Conservation (phyloP, 2,113 vertebrate genomes). For the Saguinus imperator region DNA sequence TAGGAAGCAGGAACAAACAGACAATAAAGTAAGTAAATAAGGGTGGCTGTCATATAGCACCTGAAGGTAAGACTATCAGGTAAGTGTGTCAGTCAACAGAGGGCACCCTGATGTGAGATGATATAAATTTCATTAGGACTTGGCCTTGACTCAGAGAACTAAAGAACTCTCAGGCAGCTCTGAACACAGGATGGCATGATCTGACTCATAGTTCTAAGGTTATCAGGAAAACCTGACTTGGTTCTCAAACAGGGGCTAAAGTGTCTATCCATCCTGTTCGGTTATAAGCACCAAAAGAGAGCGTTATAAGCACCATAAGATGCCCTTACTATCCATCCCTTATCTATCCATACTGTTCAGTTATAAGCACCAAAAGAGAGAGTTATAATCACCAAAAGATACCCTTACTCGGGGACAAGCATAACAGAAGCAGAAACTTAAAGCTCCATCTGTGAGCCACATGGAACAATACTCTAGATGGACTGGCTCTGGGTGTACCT, state of each 20-base stretch:
- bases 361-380: background rate
- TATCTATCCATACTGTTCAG: background rate
- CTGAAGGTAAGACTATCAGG: rapidly evolving
- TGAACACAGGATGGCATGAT: background rate
- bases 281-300: background rate
- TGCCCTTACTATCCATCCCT: background rate
- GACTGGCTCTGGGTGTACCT: background rate
- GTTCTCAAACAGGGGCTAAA: background rate
- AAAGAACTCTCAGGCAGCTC: background rate
- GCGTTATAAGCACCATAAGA: background rate
- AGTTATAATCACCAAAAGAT: background rate
- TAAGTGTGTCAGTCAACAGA: background rate
- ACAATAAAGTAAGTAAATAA: background rate
- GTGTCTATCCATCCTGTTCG: background rate
- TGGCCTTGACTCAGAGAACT: background rate
- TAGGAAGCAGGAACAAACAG: background rate
- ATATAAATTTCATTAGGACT: background rate
- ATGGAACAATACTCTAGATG: rapidly evolving
- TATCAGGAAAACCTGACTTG: background rate
- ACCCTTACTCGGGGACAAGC: background rate
- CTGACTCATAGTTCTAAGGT: background rate
- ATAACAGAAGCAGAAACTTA: background rate
- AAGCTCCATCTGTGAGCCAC: background rate
- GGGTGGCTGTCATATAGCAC: background rate
- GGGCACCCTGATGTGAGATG: background rate